These are phyloP conservation scores for Balearica regulorum DNA, from an alignment of 2,797 vertebrate genomes.

Conservation along the genomic window DNA sequence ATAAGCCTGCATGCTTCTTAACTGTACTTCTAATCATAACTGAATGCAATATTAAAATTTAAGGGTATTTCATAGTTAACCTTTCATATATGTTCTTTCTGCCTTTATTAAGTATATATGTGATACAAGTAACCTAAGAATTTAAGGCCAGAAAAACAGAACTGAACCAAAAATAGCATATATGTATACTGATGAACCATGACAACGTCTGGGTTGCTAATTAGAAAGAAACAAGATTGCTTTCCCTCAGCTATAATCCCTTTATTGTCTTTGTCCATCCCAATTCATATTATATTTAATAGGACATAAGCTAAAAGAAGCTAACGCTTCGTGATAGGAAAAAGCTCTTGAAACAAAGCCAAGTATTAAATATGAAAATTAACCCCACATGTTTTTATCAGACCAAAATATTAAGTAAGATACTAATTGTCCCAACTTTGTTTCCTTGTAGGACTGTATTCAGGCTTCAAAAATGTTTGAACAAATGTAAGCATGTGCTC, in stretches of 20 bases:
- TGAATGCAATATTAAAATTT: not conserved
- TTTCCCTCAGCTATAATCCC: not conserved
- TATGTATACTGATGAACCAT: not conserved
- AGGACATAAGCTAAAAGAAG: not conserved
- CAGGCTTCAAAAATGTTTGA: not conserved
- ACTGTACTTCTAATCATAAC: not conserved
- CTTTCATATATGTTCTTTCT: not conserved
- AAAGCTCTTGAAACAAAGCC: not conserved
- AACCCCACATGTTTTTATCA: not conserved
- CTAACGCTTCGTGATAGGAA: not conserved
- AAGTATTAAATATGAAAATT: not conserved
- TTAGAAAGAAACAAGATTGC: not conserved
- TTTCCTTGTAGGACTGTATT: not conserved
- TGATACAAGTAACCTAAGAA: not conserved
- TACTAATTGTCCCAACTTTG: rapidly evolving
- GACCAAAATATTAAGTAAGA: not conserved
- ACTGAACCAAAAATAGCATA: not conserved
- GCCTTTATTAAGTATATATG: not conserved
- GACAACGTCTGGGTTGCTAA: not conserved
- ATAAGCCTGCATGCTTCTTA: not conserved
- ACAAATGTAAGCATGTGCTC: not conserved
- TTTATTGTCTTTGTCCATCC: not conserved
- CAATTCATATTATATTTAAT: not conserved
- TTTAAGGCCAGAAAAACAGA: not conserved
- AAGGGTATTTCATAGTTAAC: not conserved